Conservation (phyloP, 2,797 vertebrate genomes). For the Merluccius polli region DNA sequence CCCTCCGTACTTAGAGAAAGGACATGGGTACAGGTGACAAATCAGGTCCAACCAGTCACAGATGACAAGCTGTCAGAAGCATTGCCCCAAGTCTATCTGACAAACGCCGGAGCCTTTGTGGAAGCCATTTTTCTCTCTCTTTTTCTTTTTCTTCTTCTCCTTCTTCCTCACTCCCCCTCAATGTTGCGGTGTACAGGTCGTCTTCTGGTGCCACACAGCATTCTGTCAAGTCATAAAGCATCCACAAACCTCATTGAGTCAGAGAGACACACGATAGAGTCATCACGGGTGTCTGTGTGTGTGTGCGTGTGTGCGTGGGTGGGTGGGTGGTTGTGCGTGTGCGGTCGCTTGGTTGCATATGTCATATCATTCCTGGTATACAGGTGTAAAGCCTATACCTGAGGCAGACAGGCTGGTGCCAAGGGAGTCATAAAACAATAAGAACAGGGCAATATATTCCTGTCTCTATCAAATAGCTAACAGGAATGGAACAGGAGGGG, state of each 20-base stretch:
- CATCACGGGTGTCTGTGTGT: not conserved
- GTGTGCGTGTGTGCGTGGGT: conserved; percentile 3
- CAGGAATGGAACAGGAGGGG: conserved; percentile 31
- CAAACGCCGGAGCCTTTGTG: conserved; percentile 47
- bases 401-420: conserved; percentile 74
- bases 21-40: conserved; percentile 72
- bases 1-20: conserved; percentile 68
- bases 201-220: not conserved
- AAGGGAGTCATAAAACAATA: conserved; percentile 70
- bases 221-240: conserved; percentile 25
- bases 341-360: conserved; percentile 16
- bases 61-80: conserved; percentile 69
- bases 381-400: conserved; percentile 54
- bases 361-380: conserved; percentile 43
- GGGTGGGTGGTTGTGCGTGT: not conserved
- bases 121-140: conserved; percentile 30
- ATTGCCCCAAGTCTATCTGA: conserved; percentile 64
- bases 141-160: not conserved
- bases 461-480: conserved; percentile 57
- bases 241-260: not conserved
- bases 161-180: not conserved
- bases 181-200: not conserved
- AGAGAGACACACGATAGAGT: not conserved
- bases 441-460: conserved; percentile 50
- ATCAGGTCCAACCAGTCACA: conserved; percentile 78